These are phyloP conservation scores for Mycteria americana DNA, from an alignment of 2,797 vertebrate species.

Conservation along the genomic window DNA sequence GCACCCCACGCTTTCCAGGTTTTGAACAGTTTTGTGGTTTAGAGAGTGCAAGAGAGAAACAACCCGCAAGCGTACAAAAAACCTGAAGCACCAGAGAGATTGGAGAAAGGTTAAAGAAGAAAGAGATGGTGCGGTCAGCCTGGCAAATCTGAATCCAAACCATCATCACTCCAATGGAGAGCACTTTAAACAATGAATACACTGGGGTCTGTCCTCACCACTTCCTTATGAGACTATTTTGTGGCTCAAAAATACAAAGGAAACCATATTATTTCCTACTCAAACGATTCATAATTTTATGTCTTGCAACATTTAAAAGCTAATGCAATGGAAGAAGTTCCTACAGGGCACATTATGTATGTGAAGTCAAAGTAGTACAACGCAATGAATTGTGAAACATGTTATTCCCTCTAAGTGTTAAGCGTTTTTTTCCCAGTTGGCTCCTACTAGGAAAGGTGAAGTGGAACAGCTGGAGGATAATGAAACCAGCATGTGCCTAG, in stretches of 20 bases:
- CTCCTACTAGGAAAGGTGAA: conserved; percentile 70
- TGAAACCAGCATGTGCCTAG: conserved; percentile 67
- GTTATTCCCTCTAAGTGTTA: conserved; percentile 58
- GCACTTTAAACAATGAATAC: neutral
- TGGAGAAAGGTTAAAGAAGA: neutral
- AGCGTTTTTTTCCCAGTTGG: conserved; percentile 34
- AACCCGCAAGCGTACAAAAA: neutral
- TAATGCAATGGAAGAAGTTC: conserved; percentile 6
- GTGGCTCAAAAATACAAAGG: neutral
- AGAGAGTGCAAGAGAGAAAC: neutral
- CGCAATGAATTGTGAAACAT: conserved; percentile 47
- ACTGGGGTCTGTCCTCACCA: neutral
- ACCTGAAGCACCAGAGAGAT: neutral
- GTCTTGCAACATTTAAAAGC: conserved; percentile 2
- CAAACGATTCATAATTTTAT: neutral
- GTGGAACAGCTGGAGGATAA: conserved; percentile 66
- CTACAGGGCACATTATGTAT: conserved; percentile 23
- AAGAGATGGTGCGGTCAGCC: neutral
- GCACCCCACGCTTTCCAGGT: neutral
- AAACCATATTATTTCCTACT: neutral
- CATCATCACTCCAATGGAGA: neutral
- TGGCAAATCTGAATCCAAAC: neutral
- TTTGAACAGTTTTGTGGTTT: neutral
- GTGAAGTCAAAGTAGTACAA: conserved; percentile 30
- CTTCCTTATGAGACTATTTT: neutral